Base-by-base conservation (phyloP, 2,797 vertebrate species). In the Syngnathus acus region DNA sequence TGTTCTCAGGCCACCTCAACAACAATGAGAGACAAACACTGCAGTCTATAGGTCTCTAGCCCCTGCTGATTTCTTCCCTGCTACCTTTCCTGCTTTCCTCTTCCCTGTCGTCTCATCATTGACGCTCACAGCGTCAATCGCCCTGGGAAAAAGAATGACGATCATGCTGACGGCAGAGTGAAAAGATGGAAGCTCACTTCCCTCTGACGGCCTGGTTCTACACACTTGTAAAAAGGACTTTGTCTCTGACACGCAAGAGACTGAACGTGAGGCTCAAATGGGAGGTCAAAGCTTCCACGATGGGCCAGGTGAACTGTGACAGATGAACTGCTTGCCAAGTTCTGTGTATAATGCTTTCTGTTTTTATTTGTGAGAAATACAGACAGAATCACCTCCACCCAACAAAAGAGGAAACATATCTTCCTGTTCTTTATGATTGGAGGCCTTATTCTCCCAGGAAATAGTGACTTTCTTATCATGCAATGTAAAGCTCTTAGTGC, bases 1-100 rank as follows among this genome's bases (percentile, higher is more conserved):
- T 95, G 92, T 99, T 99, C 88, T 98, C 95, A 32, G 92, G 94
- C 75, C 97, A 99, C 84, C 93, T 99, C 77, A 99, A 94, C 78
- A 94, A 93, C 76, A 88, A 89, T 0, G 97, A 99, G 75, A 93
- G 93, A 88, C 91, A 95, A 73, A 94, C 94, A 55, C 88, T 99
- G 64, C 95, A 98, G 85, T 92, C 96, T 60, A 94, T 98, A 43
- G 95, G 96, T 68, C 94, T 99, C 86, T 97, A 93, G 91, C 80
- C 69, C 66, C 66, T 75, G 69, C 69, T 76, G 61, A 73, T 39
- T 26, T 53, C 47, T 66, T 38, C 59, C 26, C 13, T 71, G 72
- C 62, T 71, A n/a, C 55, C 43, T 66, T 38, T 38, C 26, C 11
- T 72, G 72, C 62, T 72, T 51, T 9, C 74, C 66, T 57, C 16